Evolutionary conservation across 2,888 invertebrate species (phyloP).

Genomic region (Melinaea marsaeus): DNA sequence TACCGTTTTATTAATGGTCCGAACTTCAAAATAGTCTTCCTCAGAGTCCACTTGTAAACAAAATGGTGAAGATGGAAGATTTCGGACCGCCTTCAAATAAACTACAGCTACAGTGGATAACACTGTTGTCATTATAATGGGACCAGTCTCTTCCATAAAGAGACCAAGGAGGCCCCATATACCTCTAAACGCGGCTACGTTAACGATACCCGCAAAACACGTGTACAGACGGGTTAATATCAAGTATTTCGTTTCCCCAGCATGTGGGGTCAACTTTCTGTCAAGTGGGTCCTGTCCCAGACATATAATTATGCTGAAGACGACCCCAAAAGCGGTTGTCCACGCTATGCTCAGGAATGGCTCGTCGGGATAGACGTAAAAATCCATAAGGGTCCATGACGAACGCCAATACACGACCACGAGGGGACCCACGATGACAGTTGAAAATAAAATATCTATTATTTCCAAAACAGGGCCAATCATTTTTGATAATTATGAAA

Average conservation of each 20-base stretch:
- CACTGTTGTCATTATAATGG: constrained; percentile 74
- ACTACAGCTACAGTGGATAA: constrained; percentile 80
- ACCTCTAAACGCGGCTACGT: constrained; percentile 89
- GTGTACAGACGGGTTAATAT: constrained; percentile 83
- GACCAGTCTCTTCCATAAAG: constrained; percentile 65
- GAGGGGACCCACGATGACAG: constrained; percentile 82
- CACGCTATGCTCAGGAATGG: constrained; percentile 74
- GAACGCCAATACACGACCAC: constrained; percentile 92
- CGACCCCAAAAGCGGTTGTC: constrained; percentile 80
- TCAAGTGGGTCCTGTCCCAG: constrained; percentile 77
- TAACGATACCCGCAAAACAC: constrained; percentile 81
- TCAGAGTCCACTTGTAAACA: constrained; percentile 81
- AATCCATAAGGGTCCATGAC: constrained; percentile 86
- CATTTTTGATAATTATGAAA: neutral
- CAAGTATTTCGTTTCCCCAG: constrained; percentile 79
- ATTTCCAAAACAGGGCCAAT: constrained; percentile 69
- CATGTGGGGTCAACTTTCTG: constrained; percentile 76
- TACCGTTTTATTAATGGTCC: constrained; percentile 86
- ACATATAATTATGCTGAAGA: constrained; percentile 80
- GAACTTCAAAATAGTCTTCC: constrained; percentile 84
- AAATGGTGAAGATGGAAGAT: constrained; percentile 85
- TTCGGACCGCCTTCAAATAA: constrained; percentile 80
- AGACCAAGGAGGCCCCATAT: constrained; percentile 81
- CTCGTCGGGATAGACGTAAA: constrained; percentile 80
- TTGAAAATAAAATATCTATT: constrained; percentile 76